Evolutionary conservation across 2,113 vertebrate genomes (phyloP), one percentile per base, ranked within the genome.

Genomic region (Peromyscus californicus): DNA sequence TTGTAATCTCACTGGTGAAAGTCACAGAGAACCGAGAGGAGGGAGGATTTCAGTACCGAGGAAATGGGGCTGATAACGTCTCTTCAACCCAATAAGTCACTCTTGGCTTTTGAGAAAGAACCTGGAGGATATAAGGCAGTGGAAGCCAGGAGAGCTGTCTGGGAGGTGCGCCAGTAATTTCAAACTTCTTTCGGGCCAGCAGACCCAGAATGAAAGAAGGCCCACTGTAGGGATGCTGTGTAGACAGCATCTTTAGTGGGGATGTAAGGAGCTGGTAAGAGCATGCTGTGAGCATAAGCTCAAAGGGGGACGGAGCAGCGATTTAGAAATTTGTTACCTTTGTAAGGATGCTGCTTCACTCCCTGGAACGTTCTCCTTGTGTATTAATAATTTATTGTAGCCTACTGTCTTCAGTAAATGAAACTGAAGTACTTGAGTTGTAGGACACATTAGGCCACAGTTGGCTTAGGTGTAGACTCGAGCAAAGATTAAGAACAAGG

Each of bases 341-440:
- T 26, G 1, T 51, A 74, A 91, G 16, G 63, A 67, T 72, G 39
- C 39, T 67, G 31, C 79, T 90, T 74, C 76, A 39, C 1, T 83
- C 26, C 48, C 70, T 36, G n/a, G 88, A 29, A 54, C 29, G 11
- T 74, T 33, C 10, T 88, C 65, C 92, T 88, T 42, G 45, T 90
- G 95, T 39, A 51, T 95, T 84, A 54, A 72, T 89, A 74, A 75
- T 90, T 79, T 76, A 48, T 72, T 19, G 15, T 87, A 19, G n/a
- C 63, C 63, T 80, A 79, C 45, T 79, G 69, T 92, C 17, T 13
- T 70, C 42, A 91, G 21, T 89, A 61, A 63, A n/a, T 69, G 87
- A 84, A 7, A 22, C 31, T 8, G 26, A 45, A 76, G 33, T 65
- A 57, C 31, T 89, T 80, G 36, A 67, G 31, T 79, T 95, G 48